Conservation (phyloP, 2,113 vertebrate genomes). For the Coptodon rendalli region DNA sequence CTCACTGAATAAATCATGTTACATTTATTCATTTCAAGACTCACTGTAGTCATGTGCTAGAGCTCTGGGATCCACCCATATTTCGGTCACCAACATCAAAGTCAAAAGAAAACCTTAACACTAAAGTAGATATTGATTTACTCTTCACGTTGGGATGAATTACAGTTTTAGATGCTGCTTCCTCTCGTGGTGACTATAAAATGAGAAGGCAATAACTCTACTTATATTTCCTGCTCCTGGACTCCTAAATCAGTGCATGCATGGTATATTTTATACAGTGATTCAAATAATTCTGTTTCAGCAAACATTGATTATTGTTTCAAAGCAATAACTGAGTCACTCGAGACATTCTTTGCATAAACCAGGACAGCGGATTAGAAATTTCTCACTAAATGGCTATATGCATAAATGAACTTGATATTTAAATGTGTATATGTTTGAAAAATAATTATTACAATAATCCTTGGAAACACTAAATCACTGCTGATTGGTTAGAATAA, state of each 20-base stretch:
- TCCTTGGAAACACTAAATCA: background rate
- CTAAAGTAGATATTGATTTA: background rate
- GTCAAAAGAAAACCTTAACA: background rate
- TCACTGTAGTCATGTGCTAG: background rate
- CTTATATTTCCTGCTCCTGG: background rate
- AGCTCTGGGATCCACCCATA: background rate
- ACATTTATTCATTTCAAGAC: background rate
- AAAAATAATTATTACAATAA: background rate
- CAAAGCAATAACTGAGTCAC: background rate
- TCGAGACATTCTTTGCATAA: background rate
- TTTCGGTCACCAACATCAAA: background rate
- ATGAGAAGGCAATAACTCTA: background rate
- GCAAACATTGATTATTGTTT: background rate
- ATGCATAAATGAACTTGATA: background rate
- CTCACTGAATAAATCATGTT: background rate
- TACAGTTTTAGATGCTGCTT: background rate
- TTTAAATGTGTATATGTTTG: background rate
- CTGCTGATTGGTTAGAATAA: background rate
- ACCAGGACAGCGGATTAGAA: background rate
- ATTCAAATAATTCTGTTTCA: background rate
- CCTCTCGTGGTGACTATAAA: background rate
- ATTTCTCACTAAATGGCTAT: background rate
- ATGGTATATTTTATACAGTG: background rate
- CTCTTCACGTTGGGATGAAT: background rate
- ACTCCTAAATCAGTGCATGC: background rate